phyloP scores from a whole-genome alignment of 2,113 vertebrate species.

The Haplochromis burtoni region DNA sequence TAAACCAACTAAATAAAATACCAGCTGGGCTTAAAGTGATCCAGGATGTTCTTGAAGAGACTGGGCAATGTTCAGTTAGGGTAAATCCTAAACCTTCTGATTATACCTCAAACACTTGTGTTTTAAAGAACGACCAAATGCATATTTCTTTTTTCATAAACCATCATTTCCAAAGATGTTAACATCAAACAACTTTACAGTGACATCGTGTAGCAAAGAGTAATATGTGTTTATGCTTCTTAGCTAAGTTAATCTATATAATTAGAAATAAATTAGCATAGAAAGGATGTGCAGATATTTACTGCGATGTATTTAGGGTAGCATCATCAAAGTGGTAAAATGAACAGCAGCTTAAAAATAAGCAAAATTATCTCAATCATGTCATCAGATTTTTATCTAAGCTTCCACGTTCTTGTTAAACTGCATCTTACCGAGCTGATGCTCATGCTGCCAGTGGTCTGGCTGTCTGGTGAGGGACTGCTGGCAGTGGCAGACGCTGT shows the following conservation, averaged over 20 bases:
- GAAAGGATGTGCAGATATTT: neutral
- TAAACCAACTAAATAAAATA: neutral
- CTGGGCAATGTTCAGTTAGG: neutral
- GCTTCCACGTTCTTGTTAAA: neutral
- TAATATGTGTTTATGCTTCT: neutral
- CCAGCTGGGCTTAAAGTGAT: neutral
- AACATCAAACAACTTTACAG: neutral
- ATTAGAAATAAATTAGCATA: neutral
- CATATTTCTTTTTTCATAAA: neutral
- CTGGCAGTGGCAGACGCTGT: conserved; percentile 75
- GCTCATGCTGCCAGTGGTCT: conserved; percentile 82
- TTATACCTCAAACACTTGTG: neutral
- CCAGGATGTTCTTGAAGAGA: neutral
- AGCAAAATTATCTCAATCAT: neutral
- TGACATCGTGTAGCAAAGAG: neutral
- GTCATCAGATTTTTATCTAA: neutral
- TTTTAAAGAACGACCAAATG: neutral
- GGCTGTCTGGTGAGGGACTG: conserved; percentile 83
- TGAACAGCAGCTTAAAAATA: neutral
- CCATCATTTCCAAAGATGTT: neutral
- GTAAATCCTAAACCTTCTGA: neutral
- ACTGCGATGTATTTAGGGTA: neutral
- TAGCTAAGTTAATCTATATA: neutral
- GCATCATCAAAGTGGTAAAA: neutral
- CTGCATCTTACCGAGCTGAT: conserved; percentile 82